Percentiles rank a stretch among this genome's conserved stretches.
Evolutionary conservation across 2,113 vertebrate species (phyloP).

Genomic region (Gymnocephalus cernua): DNA sequence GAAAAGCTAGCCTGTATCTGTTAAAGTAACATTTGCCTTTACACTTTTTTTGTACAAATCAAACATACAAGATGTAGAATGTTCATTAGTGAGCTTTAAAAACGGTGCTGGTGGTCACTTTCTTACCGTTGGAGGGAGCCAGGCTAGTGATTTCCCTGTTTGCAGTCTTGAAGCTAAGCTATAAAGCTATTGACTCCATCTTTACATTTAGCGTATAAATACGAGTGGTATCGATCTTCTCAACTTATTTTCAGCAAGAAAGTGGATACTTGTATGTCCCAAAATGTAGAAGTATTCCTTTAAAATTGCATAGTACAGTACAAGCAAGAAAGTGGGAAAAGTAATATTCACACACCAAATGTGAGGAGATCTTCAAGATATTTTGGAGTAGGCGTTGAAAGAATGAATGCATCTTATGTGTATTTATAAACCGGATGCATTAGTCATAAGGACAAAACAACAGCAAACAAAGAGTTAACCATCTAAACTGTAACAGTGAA

Average conservation of each 20-base stretch:
- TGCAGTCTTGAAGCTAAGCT: background rate
- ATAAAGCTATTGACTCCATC: background rate
- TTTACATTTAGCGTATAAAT: background rate
- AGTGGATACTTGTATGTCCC: background rate
- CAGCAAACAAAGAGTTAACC: conserved; percentile 38
- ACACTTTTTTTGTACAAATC: background rate
- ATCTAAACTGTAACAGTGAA: conserved; percentile 53
- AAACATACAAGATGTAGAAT: background rate
- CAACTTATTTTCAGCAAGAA: background rate
- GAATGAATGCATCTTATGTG: conserved; percentile 1
- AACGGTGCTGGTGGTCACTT: background rate
- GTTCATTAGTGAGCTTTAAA: background rate
- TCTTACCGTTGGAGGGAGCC: background rate
- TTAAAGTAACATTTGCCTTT: background rate
- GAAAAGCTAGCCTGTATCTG: background rate
- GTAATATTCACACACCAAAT: background rate
- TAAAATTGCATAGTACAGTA: background rate
- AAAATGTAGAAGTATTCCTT: background rate
- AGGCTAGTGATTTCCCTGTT: background rate
- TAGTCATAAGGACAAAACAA: conserved; percentile 28
- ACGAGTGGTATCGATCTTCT: background rate
- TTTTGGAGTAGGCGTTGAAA: background rate
- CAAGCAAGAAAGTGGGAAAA: background rate
- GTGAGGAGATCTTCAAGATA: background rate
- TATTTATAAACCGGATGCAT: conserved; percentile 22